These are phyloP conservation scores for Natrix natrix DNA, from an alignment of 2,797 vertebrate genomes.

Conservation along the genomic window DNA sequence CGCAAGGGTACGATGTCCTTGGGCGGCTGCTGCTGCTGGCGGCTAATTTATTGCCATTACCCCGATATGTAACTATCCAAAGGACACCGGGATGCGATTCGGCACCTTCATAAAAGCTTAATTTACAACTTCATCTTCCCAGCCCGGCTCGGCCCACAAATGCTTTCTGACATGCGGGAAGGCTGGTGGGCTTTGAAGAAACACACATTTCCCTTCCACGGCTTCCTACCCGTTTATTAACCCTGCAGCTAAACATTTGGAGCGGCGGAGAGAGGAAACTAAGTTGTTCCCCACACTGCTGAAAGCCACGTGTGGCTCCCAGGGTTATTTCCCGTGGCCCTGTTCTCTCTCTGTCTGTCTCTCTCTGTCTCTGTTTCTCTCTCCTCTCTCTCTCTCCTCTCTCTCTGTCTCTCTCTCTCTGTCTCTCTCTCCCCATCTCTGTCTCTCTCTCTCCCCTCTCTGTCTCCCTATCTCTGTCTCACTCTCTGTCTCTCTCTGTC, in stretches of 20 bases:
- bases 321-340: neutral
- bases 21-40: neutral
- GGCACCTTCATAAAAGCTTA: constrained; percentile 41
- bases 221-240: neutral
- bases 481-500: too few species aligned
- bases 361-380: too few species aligned
- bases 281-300: too few species aligned
- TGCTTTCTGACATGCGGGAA: neutral
- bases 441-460: too few species aligned
- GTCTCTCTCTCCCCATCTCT: too few species aligned
- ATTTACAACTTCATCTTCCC: constrained; percentile 37
- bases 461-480: too few species aligned
- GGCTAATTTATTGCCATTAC: constrained; percentile 29
- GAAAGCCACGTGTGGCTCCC: neutral
- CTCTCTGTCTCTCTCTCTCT: too few species aligned
- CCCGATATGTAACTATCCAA: constrained; percentile 28
- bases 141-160: constrained; percentile 7
- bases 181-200: neutral
- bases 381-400: too few species aligned
- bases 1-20: constrained; percentile 28
- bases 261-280: neutral
- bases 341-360: neutral
- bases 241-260: neutral
- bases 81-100: constrained; percentile 31
- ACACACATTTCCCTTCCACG: neutral